Evolutionary conservation across 2,888 invertebrate genomes (phyloP).

Genomic region (Prosopocoilus inquinatus): DNA sequence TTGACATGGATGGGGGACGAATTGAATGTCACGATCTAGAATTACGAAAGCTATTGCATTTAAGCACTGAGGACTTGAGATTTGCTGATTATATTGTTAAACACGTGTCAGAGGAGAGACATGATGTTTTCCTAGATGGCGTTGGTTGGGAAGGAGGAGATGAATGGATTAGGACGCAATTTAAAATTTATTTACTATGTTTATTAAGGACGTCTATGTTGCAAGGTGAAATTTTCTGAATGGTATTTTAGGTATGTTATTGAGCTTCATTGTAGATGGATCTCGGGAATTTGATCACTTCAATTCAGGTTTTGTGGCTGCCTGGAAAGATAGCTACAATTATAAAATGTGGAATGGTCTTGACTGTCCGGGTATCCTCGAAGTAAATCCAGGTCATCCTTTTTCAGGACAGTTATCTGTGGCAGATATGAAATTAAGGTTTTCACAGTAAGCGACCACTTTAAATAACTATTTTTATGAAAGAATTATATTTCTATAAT

Average conservation of each 20-base stretch:
- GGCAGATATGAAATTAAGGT: constrained; percentile 87
- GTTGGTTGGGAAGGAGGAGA: constrained; percentile 92
- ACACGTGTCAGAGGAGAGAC: constrained; percentile 62
- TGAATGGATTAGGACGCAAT: constrained; percentile 94
- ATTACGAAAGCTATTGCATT: constrained; percentile 76
- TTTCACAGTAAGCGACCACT: constrained; percentile 75
- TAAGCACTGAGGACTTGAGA: constrained; percentile 87
- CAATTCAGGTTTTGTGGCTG: constrained; percentile 77
- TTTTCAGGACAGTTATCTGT: constrained; percentile 93
- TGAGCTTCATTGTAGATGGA: constrained; percentile 58
- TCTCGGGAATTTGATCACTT: constrained; percentile 84
- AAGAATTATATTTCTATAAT: not conserved
- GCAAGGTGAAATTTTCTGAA: constrained; percentile 55
- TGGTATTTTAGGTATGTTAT: not conserved
- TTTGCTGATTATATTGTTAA: constrained; percentile 93
- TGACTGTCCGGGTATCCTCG: constrained; percentile 65
- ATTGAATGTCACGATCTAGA: constrained; percentile 80
- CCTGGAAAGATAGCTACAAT: constrained; percentile 86
- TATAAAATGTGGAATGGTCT: constrained; percentile 80
- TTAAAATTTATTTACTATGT: constrained; percentile 81
- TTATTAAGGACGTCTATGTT: constrained; percentile 75
- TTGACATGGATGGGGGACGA: constrained; percentile 83
- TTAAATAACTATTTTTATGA: not conserved
- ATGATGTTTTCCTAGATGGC: constrained; percentile 70
- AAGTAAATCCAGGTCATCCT: constrained; percentile 81